phyloP scores from a whole-genome alignment of 2,888 invertebrate genomes.

The Flexamia atlantica region DNA sequence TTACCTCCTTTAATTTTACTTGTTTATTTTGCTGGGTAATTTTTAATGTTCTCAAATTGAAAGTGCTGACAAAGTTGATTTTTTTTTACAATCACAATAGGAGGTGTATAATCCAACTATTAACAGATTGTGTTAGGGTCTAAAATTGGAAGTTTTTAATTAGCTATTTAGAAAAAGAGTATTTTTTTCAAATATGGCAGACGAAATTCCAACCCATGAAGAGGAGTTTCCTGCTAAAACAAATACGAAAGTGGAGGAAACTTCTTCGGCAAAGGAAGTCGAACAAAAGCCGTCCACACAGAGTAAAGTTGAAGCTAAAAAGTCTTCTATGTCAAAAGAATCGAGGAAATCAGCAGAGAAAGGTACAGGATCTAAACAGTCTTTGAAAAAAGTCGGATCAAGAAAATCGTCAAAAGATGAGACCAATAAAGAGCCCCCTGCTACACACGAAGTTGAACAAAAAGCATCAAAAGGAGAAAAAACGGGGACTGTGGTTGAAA shows the following conservation, averaged over 20 bases:
- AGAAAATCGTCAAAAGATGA: background rate
- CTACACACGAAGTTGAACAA: constrained; percentile 20
- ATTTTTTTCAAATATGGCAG: background rate
- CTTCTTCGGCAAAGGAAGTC: background rate
- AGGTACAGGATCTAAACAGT: constrained; percentile 3
- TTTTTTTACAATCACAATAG: background rate
- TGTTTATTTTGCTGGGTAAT: background rate
- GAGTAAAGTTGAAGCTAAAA: background rate
- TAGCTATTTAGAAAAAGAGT: background rate
- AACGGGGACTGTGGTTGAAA: background rate
- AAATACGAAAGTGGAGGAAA: background rate
- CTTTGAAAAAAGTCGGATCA: background rate
- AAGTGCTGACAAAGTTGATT: background rate
- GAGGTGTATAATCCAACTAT: too few species aligned
- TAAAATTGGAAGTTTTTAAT: too few species aligned
- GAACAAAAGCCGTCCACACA: background rate
- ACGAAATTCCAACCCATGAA: background rate
- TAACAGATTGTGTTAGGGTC: too few species aligned
- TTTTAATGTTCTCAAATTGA: background rate
- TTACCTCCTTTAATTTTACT: background rate
- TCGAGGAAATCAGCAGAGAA: background rate
- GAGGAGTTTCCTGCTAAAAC: background rate
- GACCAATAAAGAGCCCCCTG: background rate
- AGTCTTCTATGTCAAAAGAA: constrained; percentile 5
- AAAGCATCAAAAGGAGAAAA: too few species aligned